phyloP scores from a whole-genome alignment of 2,888 invertebrate genomes.

The Exocentrus adspersus region DNA sequence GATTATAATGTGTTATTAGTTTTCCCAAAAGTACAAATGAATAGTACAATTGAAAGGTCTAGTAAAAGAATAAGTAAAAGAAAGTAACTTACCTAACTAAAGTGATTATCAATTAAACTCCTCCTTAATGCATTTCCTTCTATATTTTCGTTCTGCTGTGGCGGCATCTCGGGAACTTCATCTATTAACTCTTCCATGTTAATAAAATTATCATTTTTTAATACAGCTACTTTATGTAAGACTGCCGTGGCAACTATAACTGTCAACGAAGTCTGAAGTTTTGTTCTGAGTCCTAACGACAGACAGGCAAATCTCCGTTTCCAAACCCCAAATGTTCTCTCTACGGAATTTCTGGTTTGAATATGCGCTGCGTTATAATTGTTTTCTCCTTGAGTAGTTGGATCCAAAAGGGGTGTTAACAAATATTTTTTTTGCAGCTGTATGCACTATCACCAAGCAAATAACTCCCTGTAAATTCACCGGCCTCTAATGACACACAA shows the following conservation, averaged over 20 bases:
- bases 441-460: slow-evolving; percentile 6
- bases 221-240: neutral
- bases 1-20: too few relatives aligned
- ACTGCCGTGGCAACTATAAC: neutral
- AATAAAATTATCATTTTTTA: neutral
- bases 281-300: neutral
- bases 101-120: neutral
- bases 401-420: neutral
- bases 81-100: neutral
- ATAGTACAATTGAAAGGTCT: neutral
- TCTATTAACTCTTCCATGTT: neutral
- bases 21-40: neutral
- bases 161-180: neutral
- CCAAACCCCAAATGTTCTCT: neutral
- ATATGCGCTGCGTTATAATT: neutral
- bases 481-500: neutral
- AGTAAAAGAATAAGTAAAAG: neutral
- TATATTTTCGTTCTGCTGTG: neutral
- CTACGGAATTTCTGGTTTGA: neutral
- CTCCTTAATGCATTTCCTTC: neutral
- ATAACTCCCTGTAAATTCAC: neutral
- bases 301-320: neutral
- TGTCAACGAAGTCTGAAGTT: neutral
- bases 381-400: neutral
- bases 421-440: neutral